Evolutionary conservation across 1,140 invertebrate species (phyloP).

Genomic region (Marisa cornuarietis): DNA sequence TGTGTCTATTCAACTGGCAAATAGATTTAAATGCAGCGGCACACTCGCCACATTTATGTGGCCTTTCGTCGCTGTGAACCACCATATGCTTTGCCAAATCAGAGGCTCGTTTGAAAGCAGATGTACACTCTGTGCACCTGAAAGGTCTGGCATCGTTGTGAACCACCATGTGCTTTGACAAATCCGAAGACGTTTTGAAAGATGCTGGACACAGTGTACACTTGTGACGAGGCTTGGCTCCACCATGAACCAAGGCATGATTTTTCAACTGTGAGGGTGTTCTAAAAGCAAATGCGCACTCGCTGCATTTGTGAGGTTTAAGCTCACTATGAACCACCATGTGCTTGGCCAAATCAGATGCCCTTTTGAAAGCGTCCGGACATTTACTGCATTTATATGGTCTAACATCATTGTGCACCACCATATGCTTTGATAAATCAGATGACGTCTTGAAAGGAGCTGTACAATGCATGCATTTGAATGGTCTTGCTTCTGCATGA

Average conservation of each 20-base stretch:
- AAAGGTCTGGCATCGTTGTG: conserved; percentile 26
- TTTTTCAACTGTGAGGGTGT: conserved; percentile 10
- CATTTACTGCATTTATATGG: conserved; percentile 12
- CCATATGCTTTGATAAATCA: conserved; percentile 23
- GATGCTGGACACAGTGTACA: conserved; percentile 25
- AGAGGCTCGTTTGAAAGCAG: conserved; percentile 19
- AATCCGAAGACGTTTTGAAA: conserved; percentile 19
- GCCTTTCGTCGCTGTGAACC: conserved; percentile 27
- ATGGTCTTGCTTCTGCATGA: conserved; percentile 14
- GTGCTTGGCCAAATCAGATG: conserved; percentile 23
- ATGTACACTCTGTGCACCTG: conserved; percentile 24
- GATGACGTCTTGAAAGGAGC: conserved; percentile 18
- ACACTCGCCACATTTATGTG: conserved; percentile 33
- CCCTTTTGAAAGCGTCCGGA: conserved; percentile 18
- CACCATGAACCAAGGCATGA: conserved; percentile 21
- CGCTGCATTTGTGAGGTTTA: conserved; percentile 27
- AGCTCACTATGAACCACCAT: conserved; percentile 20
- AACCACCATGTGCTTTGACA: conserved; percentile 23
- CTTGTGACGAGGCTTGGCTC: conserved; percentile 17
- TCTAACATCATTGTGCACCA: conserved; percentile 17
- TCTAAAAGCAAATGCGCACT: conserved; percentile 25
- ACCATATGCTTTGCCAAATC: conserved; percentile 23
- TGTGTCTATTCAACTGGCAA: conserved; percentile 20
- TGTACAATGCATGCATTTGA: conserved; percentile 15
- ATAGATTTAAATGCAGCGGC: conserved; percentile 15